Evolutionary conservation across 2,888 invertebrate genomes (phyloP).

Genomic region (Scaeva pyrastri): DNA sequence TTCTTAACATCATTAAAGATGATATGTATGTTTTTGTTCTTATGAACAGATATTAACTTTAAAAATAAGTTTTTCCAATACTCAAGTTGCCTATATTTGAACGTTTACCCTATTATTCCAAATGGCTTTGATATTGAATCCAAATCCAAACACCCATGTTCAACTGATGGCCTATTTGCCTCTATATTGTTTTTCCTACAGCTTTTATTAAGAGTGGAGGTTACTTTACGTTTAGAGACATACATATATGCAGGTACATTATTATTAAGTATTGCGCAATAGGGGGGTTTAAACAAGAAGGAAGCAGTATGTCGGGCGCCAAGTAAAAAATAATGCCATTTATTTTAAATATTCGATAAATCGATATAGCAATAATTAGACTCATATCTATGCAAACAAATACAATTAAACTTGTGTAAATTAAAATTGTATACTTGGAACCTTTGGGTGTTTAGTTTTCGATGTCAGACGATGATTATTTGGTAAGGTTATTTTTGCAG

Average conservation of each 20-base stretch:
- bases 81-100: too few species aligned
- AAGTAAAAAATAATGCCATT: neutral
- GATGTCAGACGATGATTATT: too few species aligned
- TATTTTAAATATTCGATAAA: constrained; percentile 33
- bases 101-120: neutral
- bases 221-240: too few species aligned
- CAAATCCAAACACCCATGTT: constrained; percentile 12
- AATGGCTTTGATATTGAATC: constrained; percentile 10
- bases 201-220: constrained; percentile 33
- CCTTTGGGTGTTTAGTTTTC: too few species aligned
- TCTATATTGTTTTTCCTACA: neutral
- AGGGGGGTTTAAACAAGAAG: constrained; percentile 12
- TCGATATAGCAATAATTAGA: constrained; percentile 51
- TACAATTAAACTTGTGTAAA: neutral
- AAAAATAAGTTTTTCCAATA: too few species aligned
- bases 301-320: constrained; percentile 8
- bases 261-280: constrained; percentile 7
- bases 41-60: too few species aligned
- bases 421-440: too few species aligned
- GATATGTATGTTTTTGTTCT: too few species aligned
- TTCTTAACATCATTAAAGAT: too few species aligned
- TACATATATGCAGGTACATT: constrained; percentile 7
- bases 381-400: neutral
- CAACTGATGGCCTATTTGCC: neutral
- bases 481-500: too few species aligned